Evolutionary conservation across 1,140 invertebrate genomes (phyloP).

Genomic region (Cepaea nemoralis): DNA sequence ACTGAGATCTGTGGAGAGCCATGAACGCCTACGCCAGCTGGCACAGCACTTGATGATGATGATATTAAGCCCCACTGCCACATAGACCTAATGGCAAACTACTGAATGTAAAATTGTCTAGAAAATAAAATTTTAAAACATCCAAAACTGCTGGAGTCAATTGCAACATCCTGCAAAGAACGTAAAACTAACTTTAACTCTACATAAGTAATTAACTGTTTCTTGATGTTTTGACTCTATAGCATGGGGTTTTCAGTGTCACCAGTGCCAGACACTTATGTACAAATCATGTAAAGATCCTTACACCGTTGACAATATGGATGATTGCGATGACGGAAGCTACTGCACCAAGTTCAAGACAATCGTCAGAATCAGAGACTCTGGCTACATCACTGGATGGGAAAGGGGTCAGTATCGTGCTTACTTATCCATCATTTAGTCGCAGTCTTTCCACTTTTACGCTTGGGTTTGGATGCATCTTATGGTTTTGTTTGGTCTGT

Average conservation of each 20-base stretch:
- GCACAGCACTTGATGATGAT: no score
- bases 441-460: background rate
- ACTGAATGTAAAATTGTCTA: no score
- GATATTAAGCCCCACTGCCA: no score
- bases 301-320: conserved; percentile 48
- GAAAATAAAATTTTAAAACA: no score
- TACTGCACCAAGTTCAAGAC: conserved; percentile 59
- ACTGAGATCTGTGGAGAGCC: no score
- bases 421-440: background rate
- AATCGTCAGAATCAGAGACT: conserved; percentile 49
- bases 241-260: conserved; percentile 43
- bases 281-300: conserved; percentile 46
- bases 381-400: conserved; percentile 54
- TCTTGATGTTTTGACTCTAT: background rate
- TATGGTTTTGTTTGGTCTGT: no score
- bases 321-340: conserved; percentile 50
- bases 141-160: no score
- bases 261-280: conserved; percentile 48
- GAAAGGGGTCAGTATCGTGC: conserved; percentile 47
- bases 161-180: no score
- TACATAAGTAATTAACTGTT: background rate
- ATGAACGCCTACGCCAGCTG: no score
- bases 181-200: no score
- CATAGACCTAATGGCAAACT: no score
- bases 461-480: no score